Evolutionary conservation across 2,888 invertebrate species (phyloP).

Genomic region (Andricus quercusramuli): DNA sequence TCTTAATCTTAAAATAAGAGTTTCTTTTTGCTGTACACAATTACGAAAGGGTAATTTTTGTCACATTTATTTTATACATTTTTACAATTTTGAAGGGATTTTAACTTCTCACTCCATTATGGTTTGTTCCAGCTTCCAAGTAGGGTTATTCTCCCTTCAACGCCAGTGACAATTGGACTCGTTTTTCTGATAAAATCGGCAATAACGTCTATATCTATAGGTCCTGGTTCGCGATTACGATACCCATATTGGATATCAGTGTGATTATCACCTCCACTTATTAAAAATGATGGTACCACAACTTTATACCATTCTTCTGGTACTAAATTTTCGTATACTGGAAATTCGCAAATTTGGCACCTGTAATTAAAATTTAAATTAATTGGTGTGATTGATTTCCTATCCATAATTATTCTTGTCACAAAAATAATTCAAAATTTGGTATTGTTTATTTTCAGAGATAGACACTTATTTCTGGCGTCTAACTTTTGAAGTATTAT

Average conservation of each 20-base stretch:
- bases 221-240: not conserved
- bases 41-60: too few species aligned
- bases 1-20: too few species aligned
- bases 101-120: too few species aligned
- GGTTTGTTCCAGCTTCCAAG: constrained; percentile 4
- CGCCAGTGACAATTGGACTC: constrained; percentile 83
- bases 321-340: constrained; percentile 83
- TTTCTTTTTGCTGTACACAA: too few species aligned
- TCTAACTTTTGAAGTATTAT: not conserved
- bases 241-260: not conserved
- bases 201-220: not conserved
- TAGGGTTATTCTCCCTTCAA: constrained; percentile 82
- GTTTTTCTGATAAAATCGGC: constrained; percentile 81
- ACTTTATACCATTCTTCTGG: constrained; percentile 82
- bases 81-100: too few species aligned
- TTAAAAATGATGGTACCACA: constrained; percentile 79
- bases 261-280: constrained; percentile 85
- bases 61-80: too few species aligned
- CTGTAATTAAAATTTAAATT: constrained; percentile 49
- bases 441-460: too few species aligned
- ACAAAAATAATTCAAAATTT: too few species aligned
- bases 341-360: constrained; percentile 84
- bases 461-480: too few species aligned
- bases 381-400: not conserved
- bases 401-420: too few species aligned